phyloP scores from a whole-genome alignment of 2,888 invertebrate species.

The Brachynemurus nebulosus region DNA sequence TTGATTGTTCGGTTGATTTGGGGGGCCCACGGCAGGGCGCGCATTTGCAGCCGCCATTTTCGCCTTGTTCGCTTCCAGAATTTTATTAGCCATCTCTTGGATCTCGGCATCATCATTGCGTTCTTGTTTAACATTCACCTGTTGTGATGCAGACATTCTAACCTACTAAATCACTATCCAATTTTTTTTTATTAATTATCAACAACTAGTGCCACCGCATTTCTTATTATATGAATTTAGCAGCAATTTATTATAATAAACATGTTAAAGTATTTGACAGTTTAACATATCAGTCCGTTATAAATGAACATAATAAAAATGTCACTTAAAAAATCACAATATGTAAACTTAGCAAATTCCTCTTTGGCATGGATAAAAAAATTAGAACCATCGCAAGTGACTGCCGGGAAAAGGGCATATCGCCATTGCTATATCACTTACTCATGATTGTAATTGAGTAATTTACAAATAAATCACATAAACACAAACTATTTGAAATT shows the following conservation, averaged over 20 bases:
- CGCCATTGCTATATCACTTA: conserved; percentile 5
- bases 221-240: background rate
- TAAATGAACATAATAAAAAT: background rate
- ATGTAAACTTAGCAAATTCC: background rate
- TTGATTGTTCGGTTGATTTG: conserved; percentile 11
- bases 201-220: conserved; percentile 2
- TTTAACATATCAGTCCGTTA: conserved; percentile 1
- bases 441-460: background rate
- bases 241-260: background rate
- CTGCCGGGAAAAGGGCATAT: conserved; percentile 2
- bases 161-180: conserved; percentile 5
- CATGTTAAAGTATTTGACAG: background rate
- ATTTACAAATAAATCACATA: no score
- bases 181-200: background rate
- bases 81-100: conserved; percentile 70
- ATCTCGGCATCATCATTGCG: conserved; percentile 79
- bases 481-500: background rate
- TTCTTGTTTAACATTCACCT: conserved; percentile 47
- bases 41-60: conserved; percentile 37
- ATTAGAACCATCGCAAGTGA: background rate
- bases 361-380: background rate
- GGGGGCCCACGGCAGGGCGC: conserved; percentile 20
- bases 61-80: conserved; percentile 70
- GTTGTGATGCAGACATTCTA: conserved; percentile 12
- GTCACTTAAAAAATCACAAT: background rate